These are phyloP conservation scores for Dendrophyllia cribrosa DNA, from an alignment of 64 coral and sea anemone genomes.

Conservation along the genomic window DNA sequence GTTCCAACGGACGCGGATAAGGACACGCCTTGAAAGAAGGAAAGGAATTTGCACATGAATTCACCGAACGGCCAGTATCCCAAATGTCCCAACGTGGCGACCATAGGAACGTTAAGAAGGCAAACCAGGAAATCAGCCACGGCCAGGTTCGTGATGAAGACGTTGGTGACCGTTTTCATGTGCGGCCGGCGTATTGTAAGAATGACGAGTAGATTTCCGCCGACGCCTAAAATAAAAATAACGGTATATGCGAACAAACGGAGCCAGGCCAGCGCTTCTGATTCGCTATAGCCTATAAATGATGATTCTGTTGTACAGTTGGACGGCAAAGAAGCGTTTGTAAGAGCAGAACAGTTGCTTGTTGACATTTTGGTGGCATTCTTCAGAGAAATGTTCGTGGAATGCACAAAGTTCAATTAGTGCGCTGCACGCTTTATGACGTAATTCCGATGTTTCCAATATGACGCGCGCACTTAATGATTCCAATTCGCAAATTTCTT, in stretches of 20 bases:
- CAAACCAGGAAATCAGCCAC: slow-evolving; percentile 48
- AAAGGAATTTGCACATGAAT: slow-evolving; percentile 37
- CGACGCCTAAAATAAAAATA: slow-evolving; percentile 29
- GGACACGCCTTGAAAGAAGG: slow-evolving; percentile 51
- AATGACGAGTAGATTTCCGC: slow-evolving; percentile 49
- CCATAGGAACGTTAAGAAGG: slow-evolving; percentile 45
- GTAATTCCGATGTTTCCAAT: not conserved
- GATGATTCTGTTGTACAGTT: not conserved
- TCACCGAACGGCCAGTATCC: slow-evolving; percentile 56
- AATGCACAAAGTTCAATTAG: not conserved
- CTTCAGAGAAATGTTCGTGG: not conserved
- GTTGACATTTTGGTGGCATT: not conserved
- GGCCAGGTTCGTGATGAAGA: slow-evolving; percentile 56
- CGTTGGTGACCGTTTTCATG: slow-evolving; percentile 52
- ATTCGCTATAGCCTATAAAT: not conserved
- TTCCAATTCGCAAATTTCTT: not conserved
- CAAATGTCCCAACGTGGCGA: slow-evolving; percentile 27
- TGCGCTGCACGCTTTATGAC: not conserved
- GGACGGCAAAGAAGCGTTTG: not conserved
- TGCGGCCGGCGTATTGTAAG: slow-evolving; percentile 32
- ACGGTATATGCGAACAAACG: slow-evolving; percentile 25
- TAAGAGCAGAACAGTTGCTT: not conserved
- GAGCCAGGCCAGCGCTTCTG: not conserved
- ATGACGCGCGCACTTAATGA: not conserved
- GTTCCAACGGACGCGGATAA: slow-evolving; percentile 45